Percentiles rank a stretch among this genome's conserved stretches.
Evolutionary conservation across 2,113 vertebrate genomes (phyloP).

Genomic region (Zosterops japonicus): DNA sequence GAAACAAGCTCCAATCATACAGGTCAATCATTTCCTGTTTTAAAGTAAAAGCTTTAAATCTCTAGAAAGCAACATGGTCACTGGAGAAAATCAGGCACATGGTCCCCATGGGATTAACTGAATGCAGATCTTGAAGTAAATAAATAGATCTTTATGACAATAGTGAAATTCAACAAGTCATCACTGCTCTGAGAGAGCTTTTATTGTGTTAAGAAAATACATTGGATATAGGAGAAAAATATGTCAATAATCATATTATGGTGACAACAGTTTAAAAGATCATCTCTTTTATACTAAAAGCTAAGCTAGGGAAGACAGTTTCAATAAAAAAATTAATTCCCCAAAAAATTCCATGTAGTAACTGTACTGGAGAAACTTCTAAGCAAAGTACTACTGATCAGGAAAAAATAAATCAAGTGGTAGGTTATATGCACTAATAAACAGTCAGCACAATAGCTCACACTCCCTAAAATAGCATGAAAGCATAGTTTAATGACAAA

Average conservation of each 20-base stretch:
- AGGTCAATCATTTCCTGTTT: not conserved
- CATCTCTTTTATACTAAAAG: not conserved
- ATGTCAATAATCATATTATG: not conserved
- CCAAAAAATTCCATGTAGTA: not conserved
- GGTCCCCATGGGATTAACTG: not conserved
- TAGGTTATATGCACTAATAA: conserved; percentile 22
- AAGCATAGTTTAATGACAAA: conserved; percentile 33
- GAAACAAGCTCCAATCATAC: not conserved
- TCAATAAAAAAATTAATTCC: not conserved
- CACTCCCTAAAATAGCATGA: conserved; percentile 33
- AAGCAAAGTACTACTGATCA: conserved; percentile 24
- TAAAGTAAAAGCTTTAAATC: not conserved
- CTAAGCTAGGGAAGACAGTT: not conserved
- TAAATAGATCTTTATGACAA: not conserved
- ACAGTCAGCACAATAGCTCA: conserved; percentile 32
- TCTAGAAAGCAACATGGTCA: not conserved
- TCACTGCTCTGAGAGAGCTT: not conserved
- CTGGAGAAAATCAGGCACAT: not conserved
- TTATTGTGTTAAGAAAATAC: not conserved
- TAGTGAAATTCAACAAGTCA: conserved; percentile 17
- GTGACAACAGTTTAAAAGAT: not conserved
- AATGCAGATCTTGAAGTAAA: not conserved
- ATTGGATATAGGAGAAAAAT: not conserved
- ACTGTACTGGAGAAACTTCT: conserved; percentile 12
- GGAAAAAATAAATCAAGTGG: conserved; percentile 61